Percentiles rank a stretch among this genome's conserved stretches.
These are phyloP conservation scores for Trinorchestia longiramus DNA, from an alignment of 1,140 invertebrate genomes.

Conservation along the genomic window DNA sequence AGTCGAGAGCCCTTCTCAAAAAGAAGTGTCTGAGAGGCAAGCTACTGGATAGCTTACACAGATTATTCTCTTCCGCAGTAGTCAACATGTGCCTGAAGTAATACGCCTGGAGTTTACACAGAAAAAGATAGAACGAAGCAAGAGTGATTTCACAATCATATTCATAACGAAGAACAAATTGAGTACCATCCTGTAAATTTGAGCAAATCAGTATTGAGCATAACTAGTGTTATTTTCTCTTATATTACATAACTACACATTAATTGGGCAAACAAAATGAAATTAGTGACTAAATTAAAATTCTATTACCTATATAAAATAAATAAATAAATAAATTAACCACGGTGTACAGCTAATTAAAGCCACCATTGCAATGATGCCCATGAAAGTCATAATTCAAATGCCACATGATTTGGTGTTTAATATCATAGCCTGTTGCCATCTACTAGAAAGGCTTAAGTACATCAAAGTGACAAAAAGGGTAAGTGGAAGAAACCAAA, in stretches of 20 bases:
- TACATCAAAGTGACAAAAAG: not conserved
- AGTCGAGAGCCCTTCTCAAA: slow-evolving; percentile 31
- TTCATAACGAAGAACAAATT: not conserved
- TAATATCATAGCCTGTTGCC: not conserved
- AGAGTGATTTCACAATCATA: not conserved
- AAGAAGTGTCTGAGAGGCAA: slow-evolving; percentile 37
- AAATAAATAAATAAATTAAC: not conserved
- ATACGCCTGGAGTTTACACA: not conserved
- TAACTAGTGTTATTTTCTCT: not conserved
- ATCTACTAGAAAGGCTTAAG: not conserved
- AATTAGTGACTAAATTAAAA: not conserved
- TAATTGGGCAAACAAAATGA: not conserved
- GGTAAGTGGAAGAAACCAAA: not conserved
- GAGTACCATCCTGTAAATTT: not conserved
- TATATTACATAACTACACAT: not conserved
- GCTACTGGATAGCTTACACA: not conserved
- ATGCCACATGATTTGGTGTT: not conserved
- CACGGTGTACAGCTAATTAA: not conserved
- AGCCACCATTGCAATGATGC: not conserved
- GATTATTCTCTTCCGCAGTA: not conserved
- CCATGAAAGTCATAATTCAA: not conserved
- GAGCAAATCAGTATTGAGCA: not conserved
- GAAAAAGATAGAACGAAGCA: not conserved
- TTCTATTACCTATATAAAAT: not conserved
- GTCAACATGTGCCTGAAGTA: not conserved